Conservation (phyloP, 2,888 invertebrate genomes). For the Portevinia maculata region DNA sequence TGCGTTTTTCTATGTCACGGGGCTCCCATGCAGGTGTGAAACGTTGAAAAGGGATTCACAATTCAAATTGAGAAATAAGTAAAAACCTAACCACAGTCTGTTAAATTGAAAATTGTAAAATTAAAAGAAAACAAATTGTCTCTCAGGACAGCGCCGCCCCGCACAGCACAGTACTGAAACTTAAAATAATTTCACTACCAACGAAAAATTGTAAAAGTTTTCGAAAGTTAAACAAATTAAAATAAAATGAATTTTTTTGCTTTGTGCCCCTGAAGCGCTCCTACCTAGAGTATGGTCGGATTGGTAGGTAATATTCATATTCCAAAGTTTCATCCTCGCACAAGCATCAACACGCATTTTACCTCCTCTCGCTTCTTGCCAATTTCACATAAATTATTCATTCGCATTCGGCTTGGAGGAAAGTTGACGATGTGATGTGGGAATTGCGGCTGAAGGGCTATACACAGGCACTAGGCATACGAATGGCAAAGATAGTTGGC, state of each 20-base stretch:
- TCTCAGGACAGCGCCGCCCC: neutral
- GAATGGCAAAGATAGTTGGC: conserved; percentile 31
- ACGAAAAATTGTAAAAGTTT: conserved; percentile 53
- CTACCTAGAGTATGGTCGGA: neutral
- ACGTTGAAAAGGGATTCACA: no score
- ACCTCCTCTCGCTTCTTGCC: conserved; percentile 48
- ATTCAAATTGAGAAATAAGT: neutral
- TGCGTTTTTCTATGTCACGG: conserved; percentile 7
- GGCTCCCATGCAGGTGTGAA: conserved; percentile 1
- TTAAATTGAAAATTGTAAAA: conserved; percentile 16
- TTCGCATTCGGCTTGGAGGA: conserved; percentile 60
- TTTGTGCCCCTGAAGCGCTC: neutral
- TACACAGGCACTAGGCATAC: neutral
- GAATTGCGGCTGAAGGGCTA: conserved; percentile 2
- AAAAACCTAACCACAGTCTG: no score
- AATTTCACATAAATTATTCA: conserved; percentile 73
- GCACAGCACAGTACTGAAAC: conserved; percentile 25
- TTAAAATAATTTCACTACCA: conserved; percentile 49
- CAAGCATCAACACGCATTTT: conserved; percentile 65
- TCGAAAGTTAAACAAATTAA: conserved; percentile 49
- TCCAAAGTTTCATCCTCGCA: conserved; percentile 49
- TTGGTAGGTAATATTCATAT: conserved; percentile 46
- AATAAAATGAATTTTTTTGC: conserved; percentile 48
- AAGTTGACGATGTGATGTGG: conserved; percentile 56
- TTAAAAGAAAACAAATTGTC: conserved; percentile 50